Evolutionary conservation across 2,888 invertebrate genomes (phyloP).

Genomic region (Watsonalla binaria): DNA sequence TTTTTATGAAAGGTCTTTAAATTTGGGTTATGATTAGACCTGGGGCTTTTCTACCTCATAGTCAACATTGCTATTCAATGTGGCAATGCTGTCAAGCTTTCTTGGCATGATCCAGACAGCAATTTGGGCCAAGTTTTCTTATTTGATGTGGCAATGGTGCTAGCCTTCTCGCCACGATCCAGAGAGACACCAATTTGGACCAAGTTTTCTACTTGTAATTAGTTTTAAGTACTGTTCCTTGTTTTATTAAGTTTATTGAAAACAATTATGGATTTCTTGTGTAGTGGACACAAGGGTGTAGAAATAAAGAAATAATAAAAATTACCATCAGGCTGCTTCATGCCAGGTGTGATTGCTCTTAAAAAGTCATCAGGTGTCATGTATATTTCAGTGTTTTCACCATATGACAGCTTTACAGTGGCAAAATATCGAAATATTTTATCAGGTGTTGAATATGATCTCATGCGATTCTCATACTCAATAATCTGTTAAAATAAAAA

Average conservation of each 20-base stretch:
- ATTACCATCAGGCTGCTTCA: conserved; percentile 97
- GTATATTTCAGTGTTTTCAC: conserved; percentile 85
- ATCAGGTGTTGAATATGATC: conserved; percentile 97
- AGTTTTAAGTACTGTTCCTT: background rate
- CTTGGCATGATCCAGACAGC: too few species aligned
- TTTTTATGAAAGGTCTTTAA: too few species aligned
- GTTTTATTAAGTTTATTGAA: background rate
- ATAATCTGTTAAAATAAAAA: conserved; percentile 85
- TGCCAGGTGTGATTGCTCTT: conserved; percentile 96
- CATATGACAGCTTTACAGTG: conserved; percentile 88
- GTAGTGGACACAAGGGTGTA: background rate
- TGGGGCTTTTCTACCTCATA: too few species aligned
- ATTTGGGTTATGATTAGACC: too few species aligned
- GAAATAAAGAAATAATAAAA: background rate
- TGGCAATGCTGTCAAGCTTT: too few species aligned
- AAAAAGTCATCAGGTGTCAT: conserved; percentile 99
- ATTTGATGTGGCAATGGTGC: too few species aligned
- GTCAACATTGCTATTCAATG: too few species aligned
- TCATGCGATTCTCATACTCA: conserved; percentile 98
- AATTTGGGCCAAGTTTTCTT: too few species aligned
- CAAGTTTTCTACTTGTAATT: too few species aligned
- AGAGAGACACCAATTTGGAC: too few species aligned
- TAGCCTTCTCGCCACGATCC: too few species aligned
- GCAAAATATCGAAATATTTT: conserved; percentile 99
- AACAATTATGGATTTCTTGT: background rate